phyloP scores from a whole-genome alignment of 2,797 vertebrate species.

The Chaenodraco wilsoni region DNA sequence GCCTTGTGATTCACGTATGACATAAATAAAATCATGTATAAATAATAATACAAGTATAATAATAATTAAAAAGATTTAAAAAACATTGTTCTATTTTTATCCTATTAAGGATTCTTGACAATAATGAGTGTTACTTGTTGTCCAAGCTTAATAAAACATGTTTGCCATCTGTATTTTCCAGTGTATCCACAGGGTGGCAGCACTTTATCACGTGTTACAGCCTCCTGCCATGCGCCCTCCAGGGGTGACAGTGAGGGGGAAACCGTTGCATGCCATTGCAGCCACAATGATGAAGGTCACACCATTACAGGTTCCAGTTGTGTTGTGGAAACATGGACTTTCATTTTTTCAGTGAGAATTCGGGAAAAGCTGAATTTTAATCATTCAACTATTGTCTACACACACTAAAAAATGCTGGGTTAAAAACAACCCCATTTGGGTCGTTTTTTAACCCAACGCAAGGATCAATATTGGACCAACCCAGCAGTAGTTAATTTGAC shows the following conservation, averaged over 20 bases:
- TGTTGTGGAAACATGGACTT: slow-evolving; percentile 8
- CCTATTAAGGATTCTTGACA: background rate
- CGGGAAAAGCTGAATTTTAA: background rate
- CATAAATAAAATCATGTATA: slow-evolving; percentile 3
- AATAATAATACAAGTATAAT: background rate
- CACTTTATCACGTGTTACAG: slow-evolving; percentile 14
- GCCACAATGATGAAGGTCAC: slow-evolving; percentile 40
- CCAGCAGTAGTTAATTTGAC: too few species aligned
- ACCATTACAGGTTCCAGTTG: background rate
- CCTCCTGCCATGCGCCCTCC: background rate
- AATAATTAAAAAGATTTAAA: background rate
- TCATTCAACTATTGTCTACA: background rate
- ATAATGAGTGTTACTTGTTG: background rate
- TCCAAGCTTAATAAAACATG: background rate
- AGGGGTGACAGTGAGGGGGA: background rate
- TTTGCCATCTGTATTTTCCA: slow-evolving; percentile 16
- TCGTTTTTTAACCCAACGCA: too few species aligned
- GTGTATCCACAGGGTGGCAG: slow-evolving; percentile 59
- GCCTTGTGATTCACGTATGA: slow-evolving; percentile 32
- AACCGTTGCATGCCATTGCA: slow-evolving; percentile 14
- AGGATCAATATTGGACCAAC: too few species aligned
- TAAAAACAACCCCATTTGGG: too few species aligned
- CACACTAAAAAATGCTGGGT: too few species aligned
- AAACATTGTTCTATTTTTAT: background rate
- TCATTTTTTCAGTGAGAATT: slow-evolving; percentile 4